These are phyloP conservation scores for Dallia pectoralis DNA, from an alignment of 2,797 vertebrate genomes.

Conservation along the genomic window DNA sequence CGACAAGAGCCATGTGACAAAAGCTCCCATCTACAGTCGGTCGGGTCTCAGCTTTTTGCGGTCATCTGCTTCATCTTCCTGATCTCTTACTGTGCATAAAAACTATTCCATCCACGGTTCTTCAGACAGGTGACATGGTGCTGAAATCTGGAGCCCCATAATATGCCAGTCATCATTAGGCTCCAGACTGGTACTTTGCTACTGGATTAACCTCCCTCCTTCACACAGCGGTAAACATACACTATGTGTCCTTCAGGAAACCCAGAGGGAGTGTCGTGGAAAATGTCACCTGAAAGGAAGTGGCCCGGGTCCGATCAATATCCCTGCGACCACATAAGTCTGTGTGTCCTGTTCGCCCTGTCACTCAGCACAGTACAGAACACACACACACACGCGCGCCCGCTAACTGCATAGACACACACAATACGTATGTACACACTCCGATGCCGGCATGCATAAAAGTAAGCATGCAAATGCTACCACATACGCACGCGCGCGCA, in stretches of 20 bases:
- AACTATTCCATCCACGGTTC: too few relatives aligned
- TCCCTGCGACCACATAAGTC: conserved; percentile 43
- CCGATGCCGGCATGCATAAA: background rate
- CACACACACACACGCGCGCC: conserved; percentile 7
- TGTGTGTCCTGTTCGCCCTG: conserved; percentile 53
- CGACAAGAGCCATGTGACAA: background rate
- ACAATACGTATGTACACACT: background rate
- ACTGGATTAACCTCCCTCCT: conserved; percentile 2
- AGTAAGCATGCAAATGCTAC: too few relatives aligned
- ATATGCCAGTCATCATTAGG: background rate
- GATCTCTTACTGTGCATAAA: background rate
- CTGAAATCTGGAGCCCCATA: too few relatives aligned
- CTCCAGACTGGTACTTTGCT: conserved; percentile 21
- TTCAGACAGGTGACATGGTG: too few relatives aligned
- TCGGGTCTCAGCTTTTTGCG: background rate
- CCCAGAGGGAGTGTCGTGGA: conserved; percentile 13
- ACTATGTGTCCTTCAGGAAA: conserved; percentile 47
- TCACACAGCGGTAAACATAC: conserved; percentile 37
- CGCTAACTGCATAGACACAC: background rate
- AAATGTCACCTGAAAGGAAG: conserved; percentile 57
- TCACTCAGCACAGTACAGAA: conserved; percentile 59
- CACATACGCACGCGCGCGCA: background rate
- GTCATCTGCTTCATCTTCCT: background rate
- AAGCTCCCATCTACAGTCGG: background rate
- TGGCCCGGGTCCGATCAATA: conserved; percentile 43